phyloP scores from a whole-genome alignment of 2,797 vertebrate genomes.

The Pangasius krempfi region DNA sequence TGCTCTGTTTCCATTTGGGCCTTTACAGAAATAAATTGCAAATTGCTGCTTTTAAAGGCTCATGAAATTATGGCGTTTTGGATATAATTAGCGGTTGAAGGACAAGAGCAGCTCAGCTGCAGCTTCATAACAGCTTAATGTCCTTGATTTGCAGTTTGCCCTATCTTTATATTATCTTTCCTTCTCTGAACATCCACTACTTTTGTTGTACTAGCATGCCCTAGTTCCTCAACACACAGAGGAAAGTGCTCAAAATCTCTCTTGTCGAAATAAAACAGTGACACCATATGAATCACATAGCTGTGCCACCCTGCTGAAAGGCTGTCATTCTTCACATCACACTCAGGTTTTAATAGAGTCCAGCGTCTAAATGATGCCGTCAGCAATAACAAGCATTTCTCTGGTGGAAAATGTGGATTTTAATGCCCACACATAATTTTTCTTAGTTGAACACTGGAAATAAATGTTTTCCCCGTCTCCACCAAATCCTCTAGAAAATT shows the following conservation, averaged over 20 bases:
- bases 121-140: conserved; percentile 39
- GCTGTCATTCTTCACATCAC: conserved; percentile 23
- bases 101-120: conserved; percentile 48
- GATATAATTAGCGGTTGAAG: conserved; percentile 40
- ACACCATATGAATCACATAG: conserved; percentile 20
- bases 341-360: conserved; percentile 26
- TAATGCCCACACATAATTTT: background rate
- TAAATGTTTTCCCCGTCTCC: background rate
- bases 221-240: conserved; percentile 1
- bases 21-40: background rate
- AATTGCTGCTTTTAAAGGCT: conserved; percentile 19
- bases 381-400: conserved; percentile 22
- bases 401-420: conserved; percentile 14
- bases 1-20: conserved; percentile 1
- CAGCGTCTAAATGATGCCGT: conserved; percentile 32
- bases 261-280: background rate
- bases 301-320: conserved; percentile 20
- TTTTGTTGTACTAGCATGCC: background rate
- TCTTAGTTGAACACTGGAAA: background rate
- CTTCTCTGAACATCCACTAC: background rate
- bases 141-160: conserved; percentile 32
- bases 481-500: background rate
- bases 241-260: background rate
- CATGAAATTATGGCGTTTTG: conserved; percentile 14
- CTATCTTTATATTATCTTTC: background rate